These are phyloP conservation scores for Pao palembangensis DNA, from an alignment of 2,113 vertebrate species.

Conservation along the genomic window DNA sequence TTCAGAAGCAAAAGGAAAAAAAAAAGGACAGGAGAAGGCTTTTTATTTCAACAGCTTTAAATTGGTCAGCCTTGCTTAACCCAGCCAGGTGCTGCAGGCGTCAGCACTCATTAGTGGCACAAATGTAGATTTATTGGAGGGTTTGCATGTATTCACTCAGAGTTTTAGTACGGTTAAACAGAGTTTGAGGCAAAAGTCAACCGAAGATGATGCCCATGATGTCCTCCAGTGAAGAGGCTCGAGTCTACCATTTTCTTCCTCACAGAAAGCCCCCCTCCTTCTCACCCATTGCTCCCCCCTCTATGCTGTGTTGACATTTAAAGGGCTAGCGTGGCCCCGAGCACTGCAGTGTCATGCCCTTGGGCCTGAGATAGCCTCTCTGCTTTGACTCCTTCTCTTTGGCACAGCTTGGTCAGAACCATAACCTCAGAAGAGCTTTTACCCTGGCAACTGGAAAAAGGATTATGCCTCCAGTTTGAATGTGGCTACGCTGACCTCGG, in stretches of 20 bases:
- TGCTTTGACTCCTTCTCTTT: slow-evolving; percentile 40
- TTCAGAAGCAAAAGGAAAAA: slow-evolving; percentile 1
- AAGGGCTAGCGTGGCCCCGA: slow-evolving; percentile 75
- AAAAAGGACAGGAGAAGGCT: not conserved
- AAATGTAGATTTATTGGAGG: too few species aligned
- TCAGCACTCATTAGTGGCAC: too few species aligned
- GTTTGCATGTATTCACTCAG: too few species aligned
- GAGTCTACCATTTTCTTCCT: slow-evolving; percentile 51
- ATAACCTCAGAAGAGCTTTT: slow-evolving; percentile 48
- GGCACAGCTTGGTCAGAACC: slow-evolving; percentile 60
- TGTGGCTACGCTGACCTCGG: slow-evolving; percentile 60
- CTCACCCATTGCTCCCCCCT: slow-evolving; percentile 34
- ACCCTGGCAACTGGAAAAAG: slow-evolving; percentile 53
- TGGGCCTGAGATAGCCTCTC: slow-evolving; percentile 71
- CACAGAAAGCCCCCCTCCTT: slow-evolving; percentile 32
- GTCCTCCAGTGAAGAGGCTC: slow-evolving; percentile 3
- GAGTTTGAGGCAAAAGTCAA: slow-evolving; percentile 28
- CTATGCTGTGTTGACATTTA: slow-evolving; percentile 75
- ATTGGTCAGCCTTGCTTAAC: too few species aligned
- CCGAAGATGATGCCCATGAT: slow-evolving; percentile 22
- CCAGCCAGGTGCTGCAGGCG: too few species aligned
- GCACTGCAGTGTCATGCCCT: slow-evolving; percentile 71
- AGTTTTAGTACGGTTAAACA: too few species aligned
- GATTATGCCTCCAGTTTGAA: slow-evolving; percentile 57
- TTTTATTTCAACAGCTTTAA: too few species aligned